Evolutionary conservation across 2,797 vertebrate genomes (phyloP), one percentile per base, ranked within the genome.

Genomic region (Dendrocincla fuliginosa): DNA sequence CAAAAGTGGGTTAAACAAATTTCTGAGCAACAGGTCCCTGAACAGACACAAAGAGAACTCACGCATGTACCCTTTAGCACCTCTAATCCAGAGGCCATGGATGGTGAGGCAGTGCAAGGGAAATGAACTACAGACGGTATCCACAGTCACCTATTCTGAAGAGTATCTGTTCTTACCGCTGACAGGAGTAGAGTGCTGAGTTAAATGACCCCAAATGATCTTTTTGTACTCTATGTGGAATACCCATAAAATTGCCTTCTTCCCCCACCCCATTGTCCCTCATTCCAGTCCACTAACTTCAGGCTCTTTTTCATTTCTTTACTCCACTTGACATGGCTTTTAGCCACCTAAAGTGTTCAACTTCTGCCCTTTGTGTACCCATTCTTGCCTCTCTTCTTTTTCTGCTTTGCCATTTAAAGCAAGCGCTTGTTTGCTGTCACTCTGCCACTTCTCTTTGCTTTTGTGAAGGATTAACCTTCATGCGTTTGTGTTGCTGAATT

Each of bases 391-490:
- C 33, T 73, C 42, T 65, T 57, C 49, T 65, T 87, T 88, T 88
- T 73, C 42, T 41, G 25, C 24, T 74, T 71, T 59, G 25, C 56
- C 10, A 8, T 93, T 82, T 90, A 32, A 91, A 93, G 59, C 27
- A 41, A 91, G 47, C 46, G 25, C 56, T 89, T 1, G 0, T 63
- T 92, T 94, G 37, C 63, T 79, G 57, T 65, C 65, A 73, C 42
- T 86, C 60, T 39, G 44, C 27, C 18, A 16, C 30, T 73, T 90
- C 41, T 82, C 64, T 57, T 91, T 47, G 52, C n/a, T 47, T 89
- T 73, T 39, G 16, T 89, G 86, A 89, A 93, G 81, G 32, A 78
- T 78, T 93, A 87, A 90, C 65, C 84, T 89, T 73, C 73, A 14
- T 70, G 13, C 2, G 0, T 69, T 82, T 74, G 41, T 35, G 27